Percentiles rank a stretch among this genome's conserved stretches.
These are phyloP conservation scores for Heteractis magnifica DNA, from an alignment of 92 coral and sea anemone genomes.

Conservation along the genomic window DNA sequence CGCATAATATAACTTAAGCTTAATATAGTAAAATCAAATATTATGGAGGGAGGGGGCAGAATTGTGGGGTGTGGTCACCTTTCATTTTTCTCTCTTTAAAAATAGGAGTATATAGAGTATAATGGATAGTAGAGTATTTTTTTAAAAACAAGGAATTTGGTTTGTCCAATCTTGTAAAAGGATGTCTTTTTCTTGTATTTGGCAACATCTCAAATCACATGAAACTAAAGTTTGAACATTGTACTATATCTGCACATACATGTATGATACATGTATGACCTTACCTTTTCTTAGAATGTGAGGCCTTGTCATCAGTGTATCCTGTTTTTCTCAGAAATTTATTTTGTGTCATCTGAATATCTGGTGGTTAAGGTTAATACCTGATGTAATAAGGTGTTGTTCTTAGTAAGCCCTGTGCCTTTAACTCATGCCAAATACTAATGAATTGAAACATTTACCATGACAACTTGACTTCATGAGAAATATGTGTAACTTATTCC, in stretches of 20 bases:
- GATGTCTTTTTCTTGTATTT: background rate
- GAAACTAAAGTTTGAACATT: background rate
- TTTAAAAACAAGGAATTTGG: no score
- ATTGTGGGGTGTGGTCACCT: no score
- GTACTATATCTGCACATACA: background rate
- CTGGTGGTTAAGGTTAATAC: background rate
- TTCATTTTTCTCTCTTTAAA: no score
- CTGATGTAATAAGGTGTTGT: background rate
- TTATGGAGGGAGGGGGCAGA: no score
- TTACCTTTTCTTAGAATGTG: background rate
- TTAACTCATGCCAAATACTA: background rate
- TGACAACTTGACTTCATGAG: background rate
- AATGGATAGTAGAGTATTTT: no score
- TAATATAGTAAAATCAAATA: no score
- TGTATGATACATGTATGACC: background rate
- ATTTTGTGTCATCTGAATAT: background rate
- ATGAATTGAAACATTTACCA: background rate
- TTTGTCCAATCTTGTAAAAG: no score
- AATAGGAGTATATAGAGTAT: no score
- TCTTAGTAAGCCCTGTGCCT: background rate
- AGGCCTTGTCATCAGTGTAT: background rate
- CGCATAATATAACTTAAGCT: background rate
- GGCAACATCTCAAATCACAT: background rate
- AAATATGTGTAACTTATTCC: background rate
- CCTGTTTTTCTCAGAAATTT: background rate